Conservation (phyloP, 2,113 vertebrate species). For the Prinia subflava region DNA sequence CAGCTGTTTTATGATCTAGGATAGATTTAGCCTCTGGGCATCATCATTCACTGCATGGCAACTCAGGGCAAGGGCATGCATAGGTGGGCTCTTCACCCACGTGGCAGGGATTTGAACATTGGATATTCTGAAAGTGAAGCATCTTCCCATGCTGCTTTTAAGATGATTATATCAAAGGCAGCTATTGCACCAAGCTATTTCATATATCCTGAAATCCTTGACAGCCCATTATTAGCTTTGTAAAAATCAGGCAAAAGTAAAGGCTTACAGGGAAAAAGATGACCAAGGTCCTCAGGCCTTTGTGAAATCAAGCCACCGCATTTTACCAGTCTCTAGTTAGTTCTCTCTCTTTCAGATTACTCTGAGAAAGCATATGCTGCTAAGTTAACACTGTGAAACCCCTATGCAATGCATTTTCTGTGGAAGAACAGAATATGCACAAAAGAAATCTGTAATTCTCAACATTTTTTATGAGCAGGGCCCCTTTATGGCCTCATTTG, state of each 20-base stretch:
- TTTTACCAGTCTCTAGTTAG: background rate
- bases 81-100: background rate
- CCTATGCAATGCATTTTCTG: background rate
- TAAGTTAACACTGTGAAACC: background rate
- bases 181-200: background rate
- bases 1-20: background rate
- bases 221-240: background rate
- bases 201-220: background rate
- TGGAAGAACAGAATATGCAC: background rate
- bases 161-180: background rate
- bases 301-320: background rate
- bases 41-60: background rate
- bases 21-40: background rate
- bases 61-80: background rate
- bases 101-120: accelerated
- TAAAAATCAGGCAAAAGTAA: background rate
- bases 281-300: background rate
- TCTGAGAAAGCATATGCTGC: background rate
- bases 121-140: background rate
- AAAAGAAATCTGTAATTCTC: background rate
- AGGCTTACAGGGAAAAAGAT: background rate
- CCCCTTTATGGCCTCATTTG: background rate
- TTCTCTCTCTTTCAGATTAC: background rate
- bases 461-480: background rate
- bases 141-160: background rate